Evolutionary conservation across 1,140 invertebrate species (phyloP).

Genomic region (Cyrtorhinus lividipennis): DNA sequence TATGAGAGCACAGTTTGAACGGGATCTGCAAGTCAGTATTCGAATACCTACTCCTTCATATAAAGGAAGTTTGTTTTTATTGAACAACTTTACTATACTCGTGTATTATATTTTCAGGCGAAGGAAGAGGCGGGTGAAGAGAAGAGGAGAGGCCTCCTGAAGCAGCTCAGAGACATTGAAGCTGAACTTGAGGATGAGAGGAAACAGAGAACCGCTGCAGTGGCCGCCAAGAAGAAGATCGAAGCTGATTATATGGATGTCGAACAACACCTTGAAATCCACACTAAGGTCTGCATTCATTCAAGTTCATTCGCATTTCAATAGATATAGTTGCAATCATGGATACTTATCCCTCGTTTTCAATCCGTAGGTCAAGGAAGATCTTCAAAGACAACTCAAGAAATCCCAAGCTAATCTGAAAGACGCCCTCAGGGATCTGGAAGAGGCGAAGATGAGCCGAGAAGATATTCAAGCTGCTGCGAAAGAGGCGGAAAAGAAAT

Average conservation of each 20-base stretch:
- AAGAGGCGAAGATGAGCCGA: constrained; percentile 69
- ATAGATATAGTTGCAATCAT: background rate
- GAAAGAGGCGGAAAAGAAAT: constrained; percentile 84
- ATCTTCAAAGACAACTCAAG: constrained; percentile 89
- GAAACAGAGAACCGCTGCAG: constrained; percentile 77
- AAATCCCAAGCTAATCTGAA: constrained; percentile 85
- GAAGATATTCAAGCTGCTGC: constrained; percentile 67
- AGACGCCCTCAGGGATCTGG: constrained; percentile 78
- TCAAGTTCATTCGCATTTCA: background rate
- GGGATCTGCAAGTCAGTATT: constrained; percentile 52
- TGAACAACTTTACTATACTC: background rate
- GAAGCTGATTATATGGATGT: constrained; percentile 90
- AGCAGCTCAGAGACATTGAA: constrained; percentile 87
- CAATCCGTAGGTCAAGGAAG: constrained; percentile 85
- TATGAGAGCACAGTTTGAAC: constrained; percentile 81
- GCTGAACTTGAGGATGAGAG: constrained; percentile 91
- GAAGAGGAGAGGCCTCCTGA: constrained; percentile 78
- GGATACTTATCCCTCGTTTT: too few relatives aligned
- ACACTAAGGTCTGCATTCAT: constrained; percentile 47
- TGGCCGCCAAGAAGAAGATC: constrained; percentile 81
- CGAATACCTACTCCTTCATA: too few relatives aligned
- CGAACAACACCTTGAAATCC: constrained; percentile 85
- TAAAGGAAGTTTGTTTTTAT: too few relatives aligned
- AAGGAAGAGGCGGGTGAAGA: constrained; percentile 96
- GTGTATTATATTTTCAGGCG: constrained; percentile 34